phyloP scores from a whole-genome alignment of 2,113 vertebrate species.

The Mobula hypostoma region DNA sequence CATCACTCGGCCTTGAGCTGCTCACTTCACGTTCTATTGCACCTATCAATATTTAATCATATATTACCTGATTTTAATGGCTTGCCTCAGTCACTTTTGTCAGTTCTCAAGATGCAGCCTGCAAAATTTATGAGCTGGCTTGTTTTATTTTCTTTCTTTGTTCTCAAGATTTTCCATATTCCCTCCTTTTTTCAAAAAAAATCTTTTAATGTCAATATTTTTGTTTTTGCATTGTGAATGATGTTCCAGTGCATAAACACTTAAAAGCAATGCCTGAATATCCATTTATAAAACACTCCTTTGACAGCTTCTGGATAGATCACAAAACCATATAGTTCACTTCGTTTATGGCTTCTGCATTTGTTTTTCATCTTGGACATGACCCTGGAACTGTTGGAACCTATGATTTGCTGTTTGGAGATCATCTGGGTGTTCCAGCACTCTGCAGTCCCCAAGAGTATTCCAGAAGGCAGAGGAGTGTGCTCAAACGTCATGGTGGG shows the following conservation, averaged over 20 bases:
- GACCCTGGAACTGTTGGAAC: too few species aligned
- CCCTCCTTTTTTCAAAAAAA: not conserved
- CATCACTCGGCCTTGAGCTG: not conserved
- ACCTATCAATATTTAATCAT: not conserved
- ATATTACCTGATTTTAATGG: not conserved
- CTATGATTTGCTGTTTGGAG: too few species aligned
- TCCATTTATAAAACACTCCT: too few species aligned
- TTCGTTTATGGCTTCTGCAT: too few species aligned
- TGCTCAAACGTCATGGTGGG: too few species aligned
- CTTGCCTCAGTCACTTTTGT: not conserved
- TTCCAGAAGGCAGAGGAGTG: too few species aligned
- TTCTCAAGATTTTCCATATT: not conserved
- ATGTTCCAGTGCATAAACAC: not conserved
- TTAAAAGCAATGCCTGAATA: not conserved
- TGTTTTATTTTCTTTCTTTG: not conserved
- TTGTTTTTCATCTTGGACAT: too few species aligned
- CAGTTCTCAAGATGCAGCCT: not conserved
- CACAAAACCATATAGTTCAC: too few species aligned
- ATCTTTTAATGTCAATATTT: not conserved
- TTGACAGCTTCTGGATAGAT: too few species aligned
- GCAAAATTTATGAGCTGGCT: not conserved
- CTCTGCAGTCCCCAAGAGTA: too few species aligned
- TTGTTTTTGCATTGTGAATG: not conserved
- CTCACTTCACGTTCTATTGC: not conserved
- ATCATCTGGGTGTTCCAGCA: too few species aligned